Base-by-base conservation (phyloP, 2,888 invertebrate species). In the Unio pictorum region DNA sequence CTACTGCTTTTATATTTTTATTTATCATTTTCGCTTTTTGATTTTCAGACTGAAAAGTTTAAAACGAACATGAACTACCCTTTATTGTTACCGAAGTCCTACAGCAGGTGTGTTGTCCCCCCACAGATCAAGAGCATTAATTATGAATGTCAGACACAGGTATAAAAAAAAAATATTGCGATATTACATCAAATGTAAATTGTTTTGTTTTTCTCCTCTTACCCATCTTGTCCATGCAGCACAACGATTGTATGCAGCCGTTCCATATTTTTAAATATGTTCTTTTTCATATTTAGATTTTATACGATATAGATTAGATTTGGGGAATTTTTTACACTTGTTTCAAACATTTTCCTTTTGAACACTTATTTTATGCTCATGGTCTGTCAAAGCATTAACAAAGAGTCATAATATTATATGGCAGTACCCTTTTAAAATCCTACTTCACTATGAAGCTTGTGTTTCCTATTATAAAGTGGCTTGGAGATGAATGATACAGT, bases 31-130 rank as follows among this genome's bases (percentile, higher is more conserved):
- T 1, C 11, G 8, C 15, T 45, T 55, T 65, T 68, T 76, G 67
- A 69, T 67, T 87, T 85, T 55, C 83, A 93, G 93, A 87, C 91
- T 78, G 92, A 92, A 78, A 93, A 93, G 82, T 92, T 91, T 83
- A 94, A 94, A 81, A 92, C 94, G 79, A 95, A 94, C 88, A 78
- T 90, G 0, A 91, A 91, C 62, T 97, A 95, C 88, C 97, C 97
- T 1, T 95, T 95, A 89, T 91, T 98, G 61, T 86, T 98, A 82
- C 98, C 98, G 34, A 97, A 97, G 90, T 93, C 94, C 7, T 96
- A 97, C 89, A 67, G 68, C n/a, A 87, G 83, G 66, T 78, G 83
- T 75, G 67, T 76, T 30, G 79, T 88, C 1, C 85, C 87, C 0
- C 79, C 74, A 23, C 75, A 79, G 34, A 82, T 87, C 67, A 81